phyloP scores from a whole-genome alignment of 2,113 vertebrate species.

The Nestor notabilis region DNA sequence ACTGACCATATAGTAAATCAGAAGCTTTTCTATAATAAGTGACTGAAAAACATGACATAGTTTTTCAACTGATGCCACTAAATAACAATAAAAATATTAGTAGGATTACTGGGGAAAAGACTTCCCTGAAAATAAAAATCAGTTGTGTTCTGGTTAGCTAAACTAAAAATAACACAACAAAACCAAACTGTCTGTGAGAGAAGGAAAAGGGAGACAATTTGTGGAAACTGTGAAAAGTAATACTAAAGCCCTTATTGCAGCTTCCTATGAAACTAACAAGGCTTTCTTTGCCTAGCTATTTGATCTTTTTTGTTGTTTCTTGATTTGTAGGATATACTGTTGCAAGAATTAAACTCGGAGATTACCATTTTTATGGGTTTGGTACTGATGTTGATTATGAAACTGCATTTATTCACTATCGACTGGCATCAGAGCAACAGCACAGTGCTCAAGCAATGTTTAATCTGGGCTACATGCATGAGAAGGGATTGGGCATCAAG shows the following conservation, averaged over 20 bases:
- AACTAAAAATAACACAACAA: background rate
- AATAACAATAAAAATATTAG: background rate
- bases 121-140: background rate
- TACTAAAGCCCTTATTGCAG: background rate
- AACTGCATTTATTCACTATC: conserved; percentile 96
- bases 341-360: conserved; percentile 95
- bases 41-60: fast-evolving
- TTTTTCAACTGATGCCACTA: background rate
- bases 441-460: conserved; percentile 99
- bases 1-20: background rate
- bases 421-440: conserved; percentile 95
- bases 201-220: background rate
- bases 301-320: background rate
- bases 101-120: background rate
- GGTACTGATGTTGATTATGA: conserved; percentile 97
- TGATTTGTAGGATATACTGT: conserved; percentile 89
- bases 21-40: background rate
- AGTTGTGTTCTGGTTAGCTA: background rate
- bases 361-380: conserved; percentile 98
- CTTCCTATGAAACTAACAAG: background rate
- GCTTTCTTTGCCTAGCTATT: background rate
- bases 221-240: background rate
- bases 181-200: background rate
- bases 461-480: conserved; percentile 98
- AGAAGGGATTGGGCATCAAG: conserved; percentile 96